Conservation (phyloP, 2,113 vertebrate genomes). For the Microtus pennsylvanicus region DNA sequence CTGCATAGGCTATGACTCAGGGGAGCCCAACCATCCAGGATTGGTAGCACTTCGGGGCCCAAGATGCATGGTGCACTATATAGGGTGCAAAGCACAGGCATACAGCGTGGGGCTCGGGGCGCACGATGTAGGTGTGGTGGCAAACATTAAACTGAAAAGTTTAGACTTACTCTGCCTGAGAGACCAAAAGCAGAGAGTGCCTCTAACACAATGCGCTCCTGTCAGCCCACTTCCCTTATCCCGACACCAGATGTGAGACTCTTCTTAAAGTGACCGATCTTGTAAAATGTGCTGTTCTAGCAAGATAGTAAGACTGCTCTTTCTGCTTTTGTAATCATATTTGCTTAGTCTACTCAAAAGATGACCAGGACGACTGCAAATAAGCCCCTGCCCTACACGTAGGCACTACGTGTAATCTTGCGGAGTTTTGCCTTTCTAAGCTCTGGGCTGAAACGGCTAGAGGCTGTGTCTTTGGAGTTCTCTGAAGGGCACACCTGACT, state of each 20-base stretch:
- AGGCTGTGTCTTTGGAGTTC: not conserved
- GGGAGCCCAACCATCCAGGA: not conserved
- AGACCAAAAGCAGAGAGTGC: not conserved
- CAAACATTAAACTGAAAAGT: no score
- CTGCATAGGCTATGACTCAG: not conserved
- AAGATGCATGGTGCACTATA: no score
- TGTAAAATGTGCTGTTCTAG: not conserved
- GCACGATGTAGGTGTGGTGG: not conserved
- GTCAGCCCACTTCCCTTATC: not conserved
- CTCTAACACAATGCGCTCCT: not conserved
- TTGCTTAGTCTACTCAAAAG: not conserved
- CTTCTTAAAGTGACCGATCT: not conserved
- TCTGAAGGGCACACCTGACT: not conserved
- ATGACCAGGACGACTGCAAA: not conserved
- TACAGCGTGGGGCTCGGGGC: no score
- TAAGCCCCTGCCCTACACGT: not conserved
- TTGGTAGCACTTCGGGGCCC: not conserved
- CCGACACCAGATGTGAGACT: not conserved
- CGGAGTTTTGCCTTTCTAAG: not conserved
- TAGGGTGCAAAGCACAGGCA: not conserved
- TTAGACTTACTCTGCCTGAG: not conserved
- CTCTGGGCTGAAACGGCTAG: not conserved
- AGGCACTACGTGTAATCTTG: not conserved
- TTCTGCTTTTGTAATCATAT: not conserved
- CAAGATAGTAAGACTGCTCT: not conserved